phyloP scores from a whole-genome alignment of 2,113 vertebrate genomes.

The Trematocara zebra region DNA sequence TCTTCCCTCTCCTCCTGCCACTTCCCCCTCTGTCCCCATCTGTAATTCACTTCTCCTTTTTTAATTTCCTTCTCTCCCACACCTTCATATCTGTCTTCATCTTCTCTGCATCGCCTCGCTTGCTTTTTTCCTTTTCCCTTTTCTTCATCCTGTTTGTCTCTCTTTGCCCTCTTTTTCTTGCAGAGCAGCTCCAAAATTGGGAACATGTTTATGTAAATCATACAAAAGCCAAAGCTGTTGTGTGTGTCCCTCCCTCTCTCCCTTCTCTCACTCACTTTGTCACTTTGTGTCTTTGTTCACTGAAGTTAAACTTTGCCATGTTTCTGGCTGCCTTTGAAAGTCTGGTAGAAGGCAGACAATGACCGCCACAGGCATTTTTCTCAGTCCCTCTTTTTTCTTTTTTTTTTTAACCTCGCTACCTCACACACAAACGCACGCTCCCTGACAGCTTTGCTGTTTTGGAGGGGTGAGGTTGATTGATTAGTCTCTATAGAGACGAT shows the following conservation, averaged over 20 bases:
- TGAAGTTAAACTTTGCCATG: constrained; percentile 23
- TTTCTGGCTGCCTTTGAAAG: constrained; percentile 20
- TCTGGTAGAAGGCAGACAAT: constrained; percentile 1
- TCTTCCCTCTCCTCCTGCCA: not conserved
- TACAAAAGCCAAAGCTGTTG: not conserved
- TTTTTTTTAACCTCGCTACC: not conserved
- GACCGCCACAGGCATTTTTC: constrained; percentile 20
- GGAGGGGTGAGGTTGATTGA: constrained; percentile 47
- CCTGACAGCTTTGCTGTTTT: constrained; percentile 25
- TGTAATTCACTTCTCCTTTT: not conserved
- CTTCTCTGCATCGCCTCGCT: not conserved
- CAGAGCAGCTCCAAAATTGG: constrained; percentile 13
- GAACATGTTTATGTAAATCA: constrained; percentile 39
- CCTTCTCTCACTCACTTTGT: not conserved
- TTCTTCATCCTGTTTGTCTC: not conserved
- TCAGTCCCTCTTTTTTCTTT: not conserved
- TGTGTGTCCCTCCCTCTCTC: not conserved
- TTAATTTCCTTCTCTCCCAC: not conserved
- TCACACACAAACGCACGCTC: not conserved
- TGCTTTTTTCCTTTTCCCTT: not conserved
- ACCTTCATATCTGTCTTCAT: not conserved
- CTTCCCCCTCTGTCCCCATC: not conserved
- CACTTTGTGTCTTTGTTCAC: constrained; percentile 6
- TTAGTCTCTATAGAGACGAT: constrained; percentile 53
- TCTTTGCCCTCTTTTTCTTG: not conserved